Percentiles rank a stretch among this genome's conserved stretches.
Evolutionary conservation across 2,888 invertebrate species (phyloP).

Genomic region (Athalia cordata): DNA sequence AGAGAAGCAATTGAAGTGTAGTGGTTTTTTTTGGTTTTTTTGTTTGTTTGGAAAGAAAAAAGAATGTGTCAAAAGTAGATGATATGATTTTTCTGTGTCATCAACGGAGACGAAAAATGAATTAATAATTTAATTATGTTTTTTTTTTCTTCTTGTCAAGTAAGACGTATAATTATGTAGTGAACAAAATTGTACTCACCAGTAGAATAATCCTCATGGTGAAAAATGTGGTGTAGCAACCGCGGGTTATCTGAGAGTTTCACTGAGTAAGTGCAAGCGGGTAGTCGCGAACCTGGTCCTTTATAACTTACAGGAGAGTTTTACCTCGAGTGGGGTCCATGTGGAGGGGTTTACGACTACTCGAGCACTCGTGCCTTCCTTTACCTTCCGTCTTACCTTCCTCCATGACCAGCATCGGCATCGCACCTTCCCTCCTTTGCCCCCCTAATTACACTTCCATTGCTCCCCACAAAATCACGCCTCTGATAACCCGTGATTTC

Average conservation of each 20-base stretch:
- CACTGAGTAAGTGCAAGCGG: conserved; percentile 72
- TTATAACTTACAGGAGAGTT: conserved; percentile 71
- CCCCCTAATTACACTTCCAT: not conserved
- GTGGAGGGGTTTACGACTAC: conserved; percentile 47
- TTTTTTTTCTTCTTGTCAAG: too few species aligned
- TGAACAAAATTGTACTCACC: conserved; percentile 62
- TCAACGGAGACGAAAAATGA: too few species aligned
- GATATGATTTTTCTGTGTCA: too few species aligned
- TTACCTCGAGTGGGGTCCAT: conserved; percentile 66
- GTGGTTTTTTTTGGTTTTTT: too few species aligned
- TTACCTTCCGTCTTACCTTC: conserved; percentile 6
- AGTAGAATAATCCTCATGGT: conserved; percentile 71
- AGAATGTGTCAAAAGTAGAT: too few species aligned
- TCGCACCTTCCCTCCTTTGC: not conserved
- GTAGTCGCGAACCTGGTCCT: conserved; percentile 69
- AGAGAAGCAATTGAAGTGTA: too few species aligned
- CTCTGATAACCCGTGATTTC: not conserved
- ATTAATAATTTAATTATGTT: too few species aligned
- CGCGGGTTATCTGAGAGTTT: conserved; percentile 67
- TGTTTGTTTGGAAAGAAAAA: too few species aligned
- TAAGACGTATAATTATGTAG: not conserved
- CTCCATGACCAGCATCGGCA: conserved; percentile 20
- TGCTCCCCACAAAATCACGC: too few species aligned
- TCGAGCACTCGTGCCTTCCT: conserved; percentile 17
- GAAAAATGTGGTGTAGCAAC: conserved; percentile 58